Percentiles rank a stretch among this genome's conserved stretches.
Evolutionary conservation across 2,888 invertebrate genomes (phyloP).

Genomic region (Apodemia zela): DNA sequence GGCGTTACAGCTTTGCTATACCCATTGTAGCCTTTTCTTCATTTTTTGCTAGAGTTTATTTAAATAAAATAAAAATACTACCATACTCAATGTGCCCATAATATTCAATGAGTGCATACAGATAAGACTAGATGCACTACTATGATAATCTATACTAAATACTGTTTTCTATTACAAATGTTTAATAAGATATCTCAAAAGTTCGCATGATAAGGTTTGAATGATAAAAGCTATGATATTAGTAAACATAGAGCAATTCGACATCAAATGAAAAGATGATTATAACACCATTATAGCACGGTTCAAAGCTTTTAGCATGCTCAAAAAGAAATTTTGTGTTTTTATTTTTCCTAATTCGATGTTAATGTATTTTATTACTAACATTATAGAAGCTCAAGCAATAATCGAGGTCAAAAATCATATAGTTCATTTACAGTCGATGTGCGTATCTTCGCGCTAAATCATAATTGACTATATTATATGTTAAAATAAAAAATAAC

Average conservation of each 20-base stretch:
- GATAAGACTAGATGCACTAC: background rate
- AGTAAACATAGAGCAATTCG: conserved; percentile 15
- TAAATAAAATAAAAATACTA: background rate
- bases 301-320: conserved; percentile 11
- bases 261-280: conserved; percentile 15
- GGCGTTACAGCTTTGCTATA: too few relatives aligned
- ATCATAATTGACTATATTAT: conserved; percentile 8
- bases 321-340: background rate
- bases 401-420: conserved; percentile 11
- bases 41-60: too few relatives aligned
- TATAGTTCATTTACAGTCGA: conserved; percentile 8
- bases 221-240: conserved; percentile 19
- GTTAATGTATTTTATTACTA: background rate
- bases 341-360: background rate
- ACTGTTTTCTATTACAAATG: background rate
- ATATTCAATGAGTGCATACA: background rate
- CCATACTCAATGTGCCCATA: conserved; percentile 2
- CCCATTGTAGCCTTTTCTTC: too few relatives aligned
- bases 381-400: conserved; percentile 1
- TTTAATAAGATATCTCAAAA: background rate
- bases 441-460: background rate
- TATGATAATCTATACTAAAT: conserved; percentile 1
- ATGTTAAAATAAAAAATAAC: conserved; percentile 14
- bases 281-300: background rate
- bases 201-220: background rate